Conservation (phyloP, 2,113 vertebrate genomes). For the Dipodomys merriami region DNA sequence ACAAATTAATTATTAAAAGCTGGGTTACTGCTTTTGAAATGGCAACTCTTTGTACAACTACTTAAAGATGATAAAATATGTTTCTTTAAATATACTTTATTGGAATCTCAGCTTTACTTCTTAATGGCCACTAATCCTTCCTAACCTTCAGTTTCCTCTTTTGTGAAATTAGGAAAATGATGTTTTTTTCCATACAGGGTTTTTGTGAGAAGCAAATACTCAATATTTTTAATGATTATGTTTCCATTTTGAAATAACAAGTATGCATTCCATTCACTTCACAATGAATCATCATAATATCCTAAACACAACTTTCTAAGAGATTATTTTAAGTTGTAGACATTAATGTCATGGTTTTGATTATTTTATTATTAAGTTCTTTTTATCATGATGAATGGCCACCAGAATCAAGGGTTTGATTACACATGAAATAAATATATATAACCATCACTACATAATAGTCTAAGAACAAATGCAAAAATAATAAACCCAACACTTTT, state of each 20-base stretch:
- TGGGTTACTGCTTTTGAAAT: no score
- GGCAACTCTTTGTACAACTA: no score
- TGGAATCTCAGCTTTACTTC: constrained; percentile 10
- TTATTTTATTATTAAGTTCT: not conserved
- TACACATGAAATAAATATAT: not conserved
- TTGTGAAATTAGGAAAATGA: constrained; percentile 18
- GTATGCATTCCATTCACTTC: not conserved
- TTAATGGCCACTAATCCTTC: not conserved
- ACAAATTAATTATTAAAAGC: not conserved
- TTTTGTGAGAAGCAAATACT: not conserved
- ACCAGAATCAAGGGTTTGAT: not conserved
- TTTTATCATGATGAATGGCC: constrained; percentile 23
- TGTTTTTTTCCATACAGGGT: not conserved
- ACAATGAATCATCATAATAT: constrained; percentile 33
- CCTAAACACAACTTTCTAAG: constrained; percentile 36
- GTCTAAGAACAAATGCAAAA: not conserved
- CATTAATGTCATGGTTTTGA: not conserved
- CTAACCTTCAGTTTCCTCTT: not conserved
- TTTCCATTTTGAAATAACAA: constrained; percentile 49
- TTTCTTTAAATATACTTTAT: not conserved
- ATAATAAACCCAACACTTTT: not conserved
- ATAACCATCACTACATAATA: not conserved
- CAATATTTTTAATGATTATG: constrained; percentile 30
- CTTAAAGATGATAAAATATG: no score
- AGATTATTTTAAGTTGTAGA: constrained; percentile 44